Percentiles rank a stretch among this genome's conserved stretches.
Evolutionary conservation across 2,888 invertebrate genomes (phyloP).

Genomic region (Mesochorus sp.): DNA sequence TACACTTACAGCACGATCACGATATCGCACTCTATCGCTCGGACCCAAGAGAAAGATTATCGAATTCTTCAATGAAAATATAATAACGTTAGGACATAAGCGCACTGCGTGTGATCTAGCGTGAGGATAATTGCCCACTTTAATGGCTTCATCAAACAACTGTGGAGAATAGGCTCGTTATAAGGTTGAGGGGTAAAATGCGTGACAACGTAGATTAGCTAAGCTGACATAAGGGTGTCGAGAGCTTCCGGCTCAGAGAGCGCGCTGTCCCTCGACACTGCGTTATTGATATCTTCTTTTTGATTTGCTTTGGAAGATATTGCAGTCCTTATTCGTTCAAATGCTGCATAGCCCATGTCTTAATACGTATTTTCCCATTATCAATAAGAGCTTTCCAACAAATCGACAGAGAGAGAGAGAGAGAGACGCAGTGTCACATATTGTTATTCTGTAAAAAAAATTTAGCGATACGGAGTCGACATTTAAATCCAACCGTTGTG

Average conservation of each 20-base stretch:
- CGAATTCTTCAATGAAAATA: constrained; percentile 19
- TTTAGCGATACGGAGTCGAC: too few relatives aligned
- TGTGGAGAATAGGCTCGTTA: constrained; percentile 4
- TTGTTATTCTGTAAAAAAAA: too few relatives aligned
- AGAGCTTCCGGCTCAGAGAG: constrained; percentile 30
- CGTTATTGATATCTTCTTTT: neutral
- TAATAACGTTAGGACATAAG: constrained; percentile 12
- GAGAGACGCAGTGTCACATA: too few relatives aligned
- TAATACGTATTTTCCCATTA: too few relatives aligned
- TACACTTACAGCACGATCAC: neutral
- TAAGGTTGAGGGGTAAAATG: constrained; percentile 5
- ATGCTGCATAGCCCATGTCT: too few relatives aligned
- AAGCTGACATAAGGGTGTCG: constrained; percentile 9
- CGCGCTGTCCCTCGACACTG: neutral
- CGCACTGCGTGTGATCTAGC: constrained; percentile 19
- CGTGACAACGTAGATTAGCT: constrained; percentile 41
- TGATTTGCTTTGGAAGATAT: too few relatives aligned
- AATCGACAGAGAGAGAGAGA: too few relatives aligned
- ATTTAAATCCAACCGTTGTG: too few relatives aligned
- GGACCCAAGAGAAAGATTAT: constrained; percentile 23
- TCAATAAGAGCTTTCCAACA: too few relatives aligned
- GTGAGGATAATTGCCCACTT: constrained; percentile 38
- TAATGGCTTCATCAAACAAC: constrained; percentile 42
- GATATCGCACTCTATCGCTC: constrained; percentile 4
- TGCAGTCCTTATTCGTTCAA: too few relatives aligned